Conservation (phyloP, 2,113 vertebrate species). For the Seriola aureovittata region DNA sequence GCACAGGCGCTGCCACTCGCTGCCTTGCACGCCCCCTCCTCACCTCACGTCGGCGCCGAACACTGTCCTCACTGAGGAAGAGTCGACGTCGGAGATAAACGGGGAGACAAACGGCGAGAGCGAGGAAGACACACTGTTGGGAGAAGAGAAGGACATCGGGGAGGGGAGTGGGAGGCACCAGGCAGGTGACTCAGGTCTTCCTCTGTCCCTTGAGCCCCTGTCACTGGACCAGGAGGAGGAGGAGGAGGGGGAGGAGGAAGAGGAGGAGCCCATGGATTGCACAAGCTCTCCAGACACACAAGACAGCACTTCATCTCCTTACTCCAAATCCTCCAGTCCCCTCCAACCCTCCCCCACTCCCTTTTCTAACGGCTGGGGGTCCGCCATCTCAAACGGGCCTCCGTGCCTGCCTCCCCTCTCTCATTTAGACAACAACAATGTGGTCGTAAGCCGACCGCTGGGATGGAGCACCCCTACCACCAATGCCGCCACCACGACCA, state of each 20-base stretch:
- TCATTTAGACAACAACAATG: slow-evolving; percentile 87
- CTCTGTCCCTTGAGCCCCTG: slow-evolving; percentile 72
- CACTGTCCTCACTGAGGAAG: slow-evolving; percentile 49
- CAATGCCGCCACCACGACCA: slow-evolving; percentile 31
- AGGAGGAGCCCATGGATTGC: slow-evolving; percentile 88
- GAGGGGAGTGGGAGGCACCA: not conserved
- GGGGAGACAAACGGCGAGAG: not conserved
- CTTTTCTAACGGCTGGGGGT: slow-evolving; percentile 81
- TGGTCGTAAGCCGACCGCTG: slow-evolving; percentile 82
- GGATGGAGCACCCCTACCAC: slow-evolving; percentile 79
- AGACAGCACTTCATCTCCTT: slow-evolving; percentile 55
- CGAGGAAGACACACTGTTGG: slow-evolving; percentile 21
- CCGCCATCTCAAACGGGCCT: slow-evolving; percentile 80
- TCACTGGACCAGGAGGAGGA: slow-evolving; percentile 66
- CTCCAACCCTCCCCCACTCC: slow-evolving; percentile 73
- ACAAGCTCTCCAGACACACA: slow-evolving; percentile 83
- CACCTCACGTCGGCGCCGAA: slow-evolving; percentile 59
- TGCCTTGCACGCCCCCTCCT: slow-evolving; percentile 90
- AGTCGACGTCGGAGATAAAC: not conserved
- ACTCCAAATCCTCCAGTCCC: slow-evolving; percentile 49
- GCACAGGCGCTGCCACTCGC: slow-evolving; percentile 89
- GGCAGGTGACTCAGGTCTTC: slow-evolving; percentile 73
- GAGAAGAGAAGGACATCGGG: slow-evolving; percentile 17
- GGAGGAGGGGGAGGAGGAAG: slow-evolving; percentile 62
- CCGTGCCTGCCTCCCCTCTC: slow-evolving; percentile 78